Percentiles rank a stretch among this genome's conserved stretches.
These are phyloP conservation scores for Dermatemys mawii DNA, from an alignment of 2,113 vertebrate genomes.

Conservation along the genomic window DNA sequence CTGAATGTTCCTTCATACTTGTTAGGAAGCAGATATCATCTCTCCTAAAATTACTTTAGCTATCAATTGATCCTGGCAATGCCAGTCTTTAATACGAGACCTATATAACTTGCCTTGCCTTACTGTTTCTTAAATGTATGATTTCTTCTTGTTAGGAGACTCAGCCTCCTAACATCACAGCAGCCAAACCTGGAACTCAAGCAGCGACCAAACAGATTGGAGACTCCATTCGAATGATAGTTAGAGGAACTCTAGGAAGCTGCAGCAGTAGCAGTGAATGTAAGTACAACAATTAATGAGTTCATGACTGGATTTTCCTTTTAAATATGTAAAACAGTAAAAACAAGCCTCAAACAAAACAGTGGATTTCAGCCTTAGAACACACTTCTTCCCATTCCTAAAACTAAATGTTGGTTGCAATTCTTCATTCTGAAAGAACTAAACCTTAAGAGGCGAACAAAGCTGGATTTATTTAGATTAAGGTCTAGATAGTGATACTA, in stretches of 20 bases:
- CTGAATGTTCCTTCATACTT: not conserved
- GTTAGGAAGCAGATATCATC: not conserved
- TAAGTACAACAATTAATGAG: slow-evolving; percentile 73
- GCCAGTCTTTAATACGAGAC: not conserved
- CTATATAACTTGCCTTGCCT: not conserved
- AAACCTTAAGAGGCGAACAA: not conserved
- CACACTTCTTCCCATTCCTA: not conserved
- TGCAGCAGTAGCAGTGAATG: slow-evolving; percentile 98
- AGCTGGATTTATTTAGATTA: not conserved
- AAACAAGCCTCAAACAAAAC: not conserved
- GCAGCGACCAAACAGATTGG: slow-evolving; percentile 86
- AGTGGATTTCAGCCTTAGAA: not conserved
- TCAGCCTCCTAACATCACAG: slow-evolving; percentile 79
- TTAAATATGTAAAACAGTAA: not conserved
- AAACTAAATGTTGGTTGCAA: not conserved
- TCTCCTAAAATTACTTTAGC: not conserved
- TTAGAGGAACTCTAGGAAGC: slow-evolving; percentile 96
- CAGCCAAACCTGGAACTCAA: slow-evolving; percentile 79
- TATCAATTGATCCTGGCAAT: not conserved
- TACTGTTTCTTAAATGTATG: slow-evolving; percentile 25
- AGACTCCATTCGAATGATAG: slow-evolving; percentile 95
- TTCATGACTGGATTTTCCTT: not conserved
- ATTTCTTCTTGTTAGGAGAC: slow-evolving; percentile 83
- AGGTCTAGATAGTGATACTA: not conserved
- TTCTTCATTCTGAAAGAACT: not conserved